These are phyloP conservation scores for Pagetopsis macropterus DNA, from an alignment of 2,797 vertebrate genomes.

Conservation along the genomic window DNA sequence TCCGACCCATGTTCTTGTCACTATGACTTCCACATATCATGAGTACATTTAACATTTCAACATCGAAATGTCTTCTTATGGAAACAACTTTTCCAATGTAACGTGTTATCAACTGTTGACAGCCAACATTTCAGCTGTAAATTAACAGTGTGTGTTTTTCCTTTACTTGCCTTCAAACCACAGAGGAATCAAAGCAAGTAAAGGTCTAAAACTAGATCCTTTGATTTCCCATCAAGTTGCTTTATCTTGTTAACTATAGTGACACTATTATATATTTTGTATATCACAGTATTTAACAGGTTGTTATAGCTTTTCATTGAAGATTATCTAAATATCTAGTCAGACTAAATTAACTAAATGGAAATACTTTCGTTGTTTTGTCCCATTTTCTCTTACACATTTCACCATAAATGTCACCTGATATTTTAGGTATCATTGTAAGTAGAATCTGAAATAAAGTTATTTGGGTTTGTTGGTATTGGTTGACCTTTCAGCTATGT, in stretches of 20 bases:
- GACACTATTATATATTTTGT: too few relatives aligned
- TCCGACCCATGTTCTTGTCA: neutral
- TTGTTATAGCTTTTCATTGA: neutral
- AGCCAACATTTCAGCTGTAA: too few relatives aligned
- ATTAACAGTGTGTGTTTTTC: too few relatives aligned
- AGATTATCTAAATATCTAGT: neutral
- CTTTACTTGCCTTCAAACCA: too few relatives aligned
- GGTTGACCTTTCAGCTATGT: neutral
- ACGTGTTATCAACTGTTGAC: too few relatives aligned
- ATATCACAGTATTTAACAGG: too few relatives aligned
- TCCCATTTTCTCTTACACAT: neutral
- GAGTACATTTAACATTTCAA: neutral
- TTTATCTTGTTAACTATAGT: neutral
- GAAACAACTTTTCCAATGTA: slow-evolving; percentile 1
- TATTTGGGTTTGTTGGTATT: neutral
- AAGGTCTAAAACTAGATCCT: too few relatives aligned
- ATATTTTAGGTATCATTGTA: neutral
- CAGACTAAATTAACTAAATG: too few relatives aligned
- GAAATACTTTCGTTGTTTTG: neutral
- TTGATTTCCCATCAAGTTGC: too few relatives aligned
- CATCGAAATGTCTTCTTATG: neutral
- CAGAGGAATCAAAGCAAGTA: too few relatives aligned
- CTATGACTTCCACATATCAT: neutral
- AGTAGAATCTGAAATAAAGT: neutral
- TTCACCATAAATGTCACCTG: neutral